phyloP scores from a whole-genome alignment of 2,113 vertebrate genomes.

The Microcebus griseorufus region DNA sequence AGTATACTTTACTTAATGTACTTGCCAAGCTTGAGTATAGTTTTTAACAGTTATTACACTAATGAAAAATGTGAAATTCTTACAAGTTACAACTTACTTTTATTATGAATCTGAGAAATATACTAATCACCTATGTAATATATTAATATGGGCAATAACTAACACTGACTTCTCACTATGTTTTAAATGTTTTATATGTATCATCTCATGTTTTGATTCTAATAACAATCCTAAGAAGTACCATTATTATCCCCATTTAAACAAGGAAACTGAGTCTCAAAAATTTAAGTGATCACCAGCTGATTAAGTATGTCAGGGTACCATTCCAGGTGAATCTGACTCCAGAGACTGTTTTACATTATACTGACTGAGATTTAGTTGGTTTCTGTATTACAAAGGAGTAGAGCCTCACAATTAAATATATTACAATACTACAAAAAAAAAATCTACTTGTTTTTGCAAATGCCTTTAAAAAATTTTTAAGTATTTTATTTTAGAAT shows the following conservation, averaged over 20 bases:
- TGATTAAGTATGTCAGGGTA: background rate
- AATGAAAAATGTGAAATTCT: conserved; percentile 16
- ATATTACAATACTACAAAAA: background rate
- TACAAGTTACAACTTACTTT: background rate
- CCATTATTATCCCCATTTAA: background rate
- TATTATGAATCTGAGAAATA: background rate
- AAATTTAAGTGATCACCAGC: background rate
- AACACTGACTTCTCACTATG: background rate
- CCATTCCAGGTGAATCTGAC: background rate
- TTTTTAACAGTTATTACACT: background rate
- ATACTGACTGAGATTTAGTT: background rate
- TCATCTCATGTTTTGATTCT: background rate
- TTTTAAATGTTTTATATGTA: background rate
- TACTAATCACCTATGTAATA: background rate
- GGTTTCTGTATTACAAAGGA: background rate
- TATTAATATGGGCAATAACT: background rate
- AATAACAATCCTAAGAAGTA: background rate
- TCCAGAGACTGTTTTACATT: background rate
- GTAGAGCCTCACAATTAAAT: background rate
- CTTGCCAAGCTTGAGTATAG: background rate
- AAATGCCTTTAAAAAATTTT: background rate
- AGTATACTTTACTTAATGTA: background rate
- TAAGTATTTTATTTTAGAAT: background rate
- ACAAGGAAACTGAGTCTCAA: conserved; percentile 1
- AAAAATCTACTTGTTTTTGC: background rate